These are phyloP conservation scores for Daphoenositta chrysoptera DNA, from an alignment of 2,113 vertebrate genomes.

Conservation along the genomic window DNA sequence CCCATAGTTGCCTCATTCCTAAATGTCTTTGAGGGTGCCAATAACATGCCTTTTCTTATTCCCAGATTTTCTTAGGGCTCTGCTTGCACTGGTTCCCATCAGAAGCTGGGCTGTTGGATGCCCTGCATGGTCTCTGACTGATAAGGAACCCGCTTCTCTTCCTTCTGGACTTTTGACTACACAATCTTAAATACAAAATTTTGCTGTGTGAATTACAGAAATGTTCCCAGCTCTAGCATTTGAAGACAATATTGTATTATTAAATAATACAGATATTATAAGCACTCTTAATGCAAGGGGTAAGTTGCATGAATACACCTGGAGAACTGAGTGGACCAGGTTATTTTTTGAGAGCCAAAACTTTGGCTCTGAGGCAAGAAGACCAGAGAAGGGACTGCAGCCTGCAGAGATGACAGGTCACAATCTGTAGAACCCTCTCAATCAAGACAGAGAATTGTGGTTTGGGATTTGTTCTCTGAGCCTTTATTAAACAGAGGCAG, in stretches of 20 bases:
- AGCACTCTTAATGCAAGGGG: neutral
- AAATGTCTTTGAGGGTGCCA: neutral
- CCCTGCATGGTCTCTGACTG: neutral
- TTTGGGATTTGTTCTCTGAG: neutral
- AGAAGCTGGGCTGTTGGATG: neutral
- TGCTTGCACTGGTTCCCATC: neutral
- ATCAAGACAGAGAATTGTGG: neutral
- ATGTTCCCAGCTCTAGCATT: neutral
- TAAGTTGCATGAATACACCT: neutral
- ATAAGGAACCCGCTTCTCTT: neutral
- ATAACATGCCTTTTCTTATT: neutral
- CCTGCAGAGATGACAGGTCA: neutral
- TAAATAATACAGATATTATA: neutral
- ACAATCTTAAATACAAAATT: neutral
- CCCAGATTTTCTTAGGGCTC: neutral
- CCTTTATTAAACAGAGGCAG: neutral
- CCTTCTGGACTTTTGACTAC: neutral
- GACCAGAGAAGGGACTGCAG: neutral
- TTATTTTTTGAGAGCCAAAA: neutral
- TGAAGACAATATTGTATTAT: neutral
- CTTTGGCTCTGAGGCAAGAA: neutral
- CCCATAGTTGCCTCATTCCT: neutral
- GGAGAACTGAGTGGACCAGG: neutral
- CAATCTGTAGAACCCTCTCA: neutral
- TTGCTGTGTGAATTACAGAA: neutral